These are phyloP conservation scores for Dromas ardeola DNA, from an alignment of 2,113 vertebrate species.

Conservation along the genomic window DNA sequence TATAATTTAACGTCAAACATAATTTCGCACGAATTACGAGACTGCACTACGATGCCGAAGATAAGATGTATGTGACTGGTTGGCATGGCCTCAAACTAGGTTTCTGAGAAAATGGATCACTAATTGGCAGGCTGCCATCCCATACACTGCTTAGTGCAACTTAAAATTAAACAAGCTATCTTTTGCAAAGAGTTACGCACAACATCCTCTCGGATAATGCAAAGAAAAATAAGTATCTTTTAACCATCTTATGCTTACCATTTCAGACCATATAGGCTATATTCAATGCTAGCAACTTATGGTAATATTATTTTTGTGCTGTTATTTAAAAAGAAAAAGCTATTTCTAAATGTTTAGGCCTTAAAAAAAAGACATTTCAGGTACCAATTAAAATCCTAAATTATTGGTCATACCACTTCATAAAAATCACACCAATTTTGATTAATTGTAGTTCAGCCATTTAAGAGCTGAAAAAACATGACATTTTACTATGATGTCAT, in stretches of 20 bases:
- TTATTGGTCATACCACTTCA: constrained; percentile 60
- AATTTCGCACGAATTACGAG: constrained; percentile 80
- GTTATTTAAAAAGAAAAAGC: not conserved
- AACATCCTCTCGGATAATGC: not conserved
- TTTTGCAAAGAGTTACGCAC: constrained; percentile 29
- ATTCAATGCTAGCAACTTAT: accelerated
- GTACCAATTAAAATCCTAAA: constrained; percentile 58
- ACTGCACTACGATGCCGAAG: constrained; percentile 69
- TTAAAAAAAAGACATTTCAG: not conserved
- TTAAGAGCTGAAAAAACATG: constrained; percentile 64
- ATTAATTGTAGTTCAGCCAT: constrained; percentile 61
- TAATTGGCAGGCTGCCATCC: constrained; percentile 73
- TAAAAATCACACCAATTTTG: constrained; percentile 70
- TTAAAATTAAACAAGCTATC: constrained; percentile 48
- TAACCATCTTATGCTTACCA: not conserved
- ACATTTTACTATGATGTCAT: constrained; percentile 66
- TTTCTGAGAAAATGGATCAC: constrained; percentile 81
- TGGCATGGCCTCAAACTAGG: constrained; percentile 69
- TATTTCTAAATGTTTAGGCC: not conserved
- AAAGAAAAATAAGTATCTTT: not conserved
- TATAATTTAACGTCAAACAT: constrained; percentile 84
- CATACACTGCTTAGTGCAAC: constrained; percentile 50
- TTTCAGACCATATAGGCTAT: not conserved
- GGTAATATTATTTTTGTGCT: not conserved
- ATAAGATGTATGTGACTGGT: constrained; percentile 73